These are phyloP conservation scores for Cryptus viduatorius DNA, from an alignment of 2,888 invertebrate genomes.

Conservation along the genomic window DNA sequence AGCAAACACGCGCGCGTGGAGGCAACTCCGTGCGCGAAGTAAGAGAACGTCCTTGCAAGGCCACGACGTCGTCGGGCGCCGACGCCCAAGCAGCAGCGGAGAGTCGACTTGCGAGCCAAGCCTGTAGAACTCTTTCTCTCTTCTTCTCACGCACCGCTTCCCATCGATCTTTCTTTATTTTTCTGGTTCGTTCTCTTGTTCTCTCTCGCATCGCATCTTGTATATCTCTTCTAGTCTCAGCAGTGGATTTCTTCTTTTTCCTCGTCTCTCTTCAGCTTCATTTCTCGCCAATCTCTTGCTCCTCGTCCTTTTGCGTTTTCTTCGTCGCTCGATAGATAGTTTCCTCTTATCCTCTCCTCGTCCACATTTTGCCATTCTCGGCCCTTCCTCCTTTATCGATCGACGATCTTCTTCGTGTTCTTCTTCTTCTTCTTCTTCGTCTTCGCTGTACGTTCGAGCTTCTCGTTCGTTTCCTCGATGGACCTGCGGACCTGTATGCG, in stretches of 20 bases:
- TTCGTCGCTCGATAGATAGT: background rate
- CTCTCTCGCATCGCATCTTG: slow-evolving; percentile 19
- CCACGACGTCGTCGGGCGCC: slow-evolving; percentile 75
- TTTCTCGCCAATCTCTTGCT: slow-evolving; percentile 28
- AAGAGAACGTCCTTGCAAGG: slow-evolving; percentile 82
- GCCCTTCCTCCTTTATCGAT: slow-evolving; percentile 64
- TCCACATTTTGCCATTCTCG: slow-evolving; percentile 43
- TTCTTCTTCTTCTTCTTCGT: background rate
- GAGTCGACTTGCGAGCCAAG: slow-evolving; percentile 51
- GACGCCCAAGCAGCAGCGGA: slow-evolving; percentile 74
- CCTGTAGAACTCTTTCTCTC: slow-evolving; percentile 51
- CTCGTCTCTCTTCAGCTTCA: slow-evolving; percentile 27
- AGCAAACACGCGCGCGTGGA: slow-evolving; percentile 42
- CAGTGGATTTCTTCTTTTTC: slow-evolving; percentile 4
- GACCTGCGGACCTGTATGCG: slow-evolving; percentile 25
- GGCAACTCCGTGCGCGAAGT: slow-evolving; percentile 69
- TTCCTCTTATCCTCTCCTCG: slow-evolving; percentile 9
- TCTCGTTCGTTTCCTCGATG: slow-evolving; percentile 22
- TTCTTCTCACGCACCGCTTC: slow-evolving; percentile 43
- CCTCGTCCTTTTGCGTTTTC: slow-evolving; percentile 25
- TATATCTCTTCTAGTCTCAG: slow-evolving; percentile 27
- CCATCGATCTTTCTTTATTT: slow-evolving; percentile 45
- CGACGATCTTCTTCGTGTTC: slow-evolving; percentile 36
- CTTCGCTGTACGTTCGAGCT: slow-evolving; percentile 17
- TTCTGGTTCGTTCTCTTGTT: slow-evolving; percentile 46